Evolutionary conservation across 2,797 vertebrate species (phyloP).

Genomic region (Syncerus caffer): DNA sequence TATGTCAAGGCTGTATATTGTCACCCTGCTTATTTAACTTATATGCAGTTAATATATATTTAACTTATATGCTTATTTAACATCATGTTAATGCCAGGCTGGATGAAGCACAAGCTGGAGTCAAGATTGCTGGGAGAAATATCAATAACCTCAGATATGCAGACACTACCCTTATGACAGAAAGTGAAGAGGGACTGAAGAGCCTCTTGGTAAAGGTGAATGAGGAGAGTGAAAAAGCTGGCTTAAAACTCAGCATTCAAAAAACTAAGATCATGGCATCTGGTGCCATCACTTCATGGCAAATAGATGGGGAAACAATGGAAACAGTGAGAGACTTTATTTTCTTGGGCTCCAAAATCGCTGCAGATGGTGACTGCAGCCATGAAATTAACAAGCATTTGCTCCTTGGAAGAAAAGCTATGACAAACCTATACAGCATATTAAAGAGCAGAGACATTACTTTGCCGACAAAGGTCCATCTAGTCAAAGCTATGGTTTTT

Average conservation of each 20-base stretch:
- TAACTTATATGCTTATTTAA: neutral
- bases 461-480: rapidly evolving
- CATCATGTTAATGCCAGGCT: neutral
- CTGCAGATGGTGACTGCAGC: neutral
- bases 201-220: neutral
- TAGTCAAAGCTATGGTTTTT: neutral
- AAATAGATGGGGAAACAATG: neutral
- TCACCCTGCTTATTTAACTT: neutral
- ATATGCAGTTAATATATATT: neutral
- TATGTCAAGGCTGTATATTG: neutral
- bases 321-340: neutral
- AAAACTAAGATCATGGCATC: neutral
- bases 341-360: neutral
- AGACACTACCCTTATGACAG: neutral
- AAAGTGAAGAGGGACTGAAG: neutral
- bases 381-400: neutral
- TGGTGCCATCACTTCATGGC: neutral
- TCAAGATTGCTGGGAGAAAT: neutral
- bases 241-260: neutral
- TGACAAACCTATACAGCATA: neutral
- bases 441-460: neutral
- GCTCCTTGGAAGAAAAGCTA: neutral
- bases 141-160: neutral
- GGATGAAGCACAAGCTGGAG: neutral
- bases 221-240: neutral